phyloP scores from a whole-genome alignment of 1,140 invertebrate genomes.

The Brachionus manjavacas region DNA sequence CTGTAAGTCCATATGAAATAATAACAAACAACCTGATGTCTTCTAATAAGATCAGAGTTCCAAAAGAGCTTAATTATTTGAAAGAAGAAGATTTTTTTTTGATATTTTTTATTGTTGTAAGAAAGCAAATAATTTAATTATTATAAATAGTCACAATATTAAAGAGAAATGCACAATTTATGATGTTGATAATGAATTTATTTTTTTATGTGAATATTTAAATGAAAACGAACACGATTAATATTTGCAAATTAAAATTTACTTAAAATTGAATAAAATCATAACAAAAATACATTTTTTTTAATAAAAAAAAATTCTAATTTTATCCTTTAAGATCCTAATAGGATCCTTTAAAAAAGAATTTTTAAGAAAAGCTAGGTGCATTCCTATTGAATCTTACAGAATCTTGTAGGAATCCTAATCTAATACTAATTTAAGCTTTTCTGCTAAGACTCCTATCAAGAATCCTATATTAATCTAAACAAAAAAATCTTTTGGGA shows the following conservation, averaged over 20 bases:
- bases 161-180: conserved; percentile 7
- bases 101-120: conserved; percentile 13
- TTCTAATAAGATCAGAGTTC: background rate
- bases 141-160: conserved; percentile 15
- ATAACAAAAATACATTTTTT: background rate
- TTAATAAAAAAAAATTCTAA: background rate
- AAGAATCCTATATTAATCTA: background rate
- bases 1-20: background rate
- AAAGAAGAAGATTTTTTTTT: conserved; percentile 21
- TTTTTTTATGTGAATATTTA: conserved; percentile 6
- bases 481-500: background rate
- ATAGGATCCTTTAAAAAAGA: background rate
- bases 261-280: background rate
- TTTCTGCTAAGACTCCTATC: background rate
- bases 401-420: background rate
- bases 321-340: background rate
- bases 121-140: conserved; percentile 11
- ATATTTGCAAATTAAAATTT: background rate
- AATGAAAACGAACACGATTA: conserved; percentile 32
- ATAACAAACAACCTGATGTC: background rate
- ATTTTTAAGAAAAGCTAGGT: background rate
- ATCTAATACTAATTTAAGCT: background rate
- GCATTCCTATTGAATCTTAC: background rate
- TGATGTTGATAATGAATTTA: background rate
- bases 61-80: background rate